Evolutionary conservation across 2,797 vertebrate genomes (phyloP).

Genomic region (Vultur gryphus): DNA sequence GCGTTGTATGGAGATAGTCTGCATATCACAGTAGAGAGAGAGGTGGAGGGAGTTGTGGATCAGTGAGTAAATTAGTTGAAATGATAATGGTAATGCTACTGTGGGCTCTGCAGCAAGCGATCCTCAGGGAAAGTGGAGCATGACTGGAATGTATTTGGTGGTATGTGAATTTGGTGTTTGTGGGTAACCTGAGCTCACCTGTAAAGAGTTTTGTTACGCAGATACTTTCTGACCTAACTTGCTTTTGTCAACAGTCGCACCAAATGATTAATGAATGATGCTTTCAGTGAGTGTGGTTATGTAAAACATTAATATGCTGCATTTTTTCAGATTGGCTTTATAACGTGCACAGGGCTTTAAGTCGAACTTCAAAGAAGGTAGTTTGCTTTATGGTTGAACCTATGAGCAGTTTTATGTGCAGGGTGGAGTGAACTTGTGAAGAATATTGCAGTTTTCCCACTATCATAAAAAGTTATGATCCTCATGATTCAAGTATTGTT

Average conservation of each 20-base stretch:
- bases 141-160: background rate
- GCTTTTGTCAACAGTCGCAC: background rate
- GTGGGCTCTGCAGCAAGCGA: background rate
- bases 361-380: background rate
- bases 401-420: conserved; percentile 48
- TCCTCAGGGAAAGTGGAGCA: background rate
- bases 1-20: background rate
- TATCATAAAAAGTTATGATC: conserved; percentile 54
- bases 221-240: background rate
- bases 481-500: background rate
- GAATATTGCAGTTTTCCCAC: conserved; percentile 50
- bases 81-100: background rate
- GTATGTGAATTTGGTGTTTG: background rate
- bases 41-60: background rate
- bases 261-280: background rate
- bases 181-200: conserved; percentile 4
- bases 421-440: conserved; percentile 20
- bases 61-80: background rate
- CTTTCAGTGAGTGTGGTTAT: background rate
- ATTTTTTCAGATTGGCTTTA: background rate
- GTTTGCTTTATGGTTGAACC: conserved; percentile 39
- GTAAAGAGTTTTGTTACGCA: background rate
- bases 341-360: background rate
- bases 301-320: background rate
- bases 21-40: rapidly evolving